phyloP scores from a whole-genome alignment of 2,888 invertebrate genomes.

The Lydus trimaculatus region DNA sequence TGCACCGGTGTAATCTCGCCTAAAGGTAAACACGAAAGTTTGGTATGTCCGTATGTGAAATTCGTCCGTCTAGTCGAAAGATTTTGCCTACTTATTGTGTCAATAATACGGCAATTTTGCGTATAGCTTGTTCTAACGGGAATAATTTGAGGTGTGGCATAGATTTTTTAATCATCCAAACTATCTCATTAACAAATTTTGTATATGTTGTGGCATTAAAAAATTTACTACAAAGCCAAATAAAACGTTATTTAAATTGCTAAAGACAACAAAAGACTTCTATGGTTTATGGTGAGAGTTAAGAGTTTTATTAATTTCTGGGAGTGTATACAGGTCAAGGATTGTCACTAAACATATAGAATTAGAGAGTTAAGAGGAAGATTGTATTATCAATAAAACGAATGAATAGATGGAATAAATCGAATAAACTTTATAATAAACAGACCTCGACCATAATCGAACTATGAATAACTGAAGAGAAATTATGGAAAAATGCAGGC shows the following conservation, averaged over 20 bases:
- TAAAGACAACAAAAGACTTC: background rate
- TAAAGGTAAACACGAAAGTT: constrained; percentile 34
- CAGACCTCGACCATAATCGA: background rate
- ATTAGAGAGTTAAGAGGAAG: background rate
- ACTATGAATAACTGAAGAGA: background rate
- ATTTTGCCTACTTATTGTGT: background rate
- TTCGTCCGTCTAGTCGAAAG: constrained; percentile 17
- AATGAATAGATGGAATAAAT: background rate
- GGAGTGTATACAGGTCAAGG: constrained; percentile 9
- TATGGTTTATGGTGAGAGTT: background rate
- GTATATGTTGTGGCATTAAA: too few species aligned
- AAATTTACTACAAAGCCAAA: too few species aligned
- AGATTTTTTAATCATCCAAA: background rate
- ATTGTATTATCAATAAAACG: background rate
- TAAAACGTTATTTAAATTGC: background rate
- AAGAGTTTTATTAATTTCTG: background rate
- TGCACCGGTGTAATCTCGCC: constrained; percentile 28
- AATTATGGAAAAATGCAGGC: background rate
- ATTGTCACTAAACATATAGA: background rate
- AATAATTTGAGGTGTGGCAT: background rate
- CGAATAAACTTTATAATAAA: background rate
- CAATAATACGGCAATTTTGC: background rate
- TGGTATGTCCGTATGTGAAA: constrained; percentile 19
- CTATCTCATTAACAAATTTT: background rate
- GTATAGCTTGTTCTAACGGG: background rate